Evolutionary conservation across 2,113 vertebrate genomes (phyloP), one percentile per base, ranked within the genome.

Genomic region (Bujurquina vittata): DNA sequence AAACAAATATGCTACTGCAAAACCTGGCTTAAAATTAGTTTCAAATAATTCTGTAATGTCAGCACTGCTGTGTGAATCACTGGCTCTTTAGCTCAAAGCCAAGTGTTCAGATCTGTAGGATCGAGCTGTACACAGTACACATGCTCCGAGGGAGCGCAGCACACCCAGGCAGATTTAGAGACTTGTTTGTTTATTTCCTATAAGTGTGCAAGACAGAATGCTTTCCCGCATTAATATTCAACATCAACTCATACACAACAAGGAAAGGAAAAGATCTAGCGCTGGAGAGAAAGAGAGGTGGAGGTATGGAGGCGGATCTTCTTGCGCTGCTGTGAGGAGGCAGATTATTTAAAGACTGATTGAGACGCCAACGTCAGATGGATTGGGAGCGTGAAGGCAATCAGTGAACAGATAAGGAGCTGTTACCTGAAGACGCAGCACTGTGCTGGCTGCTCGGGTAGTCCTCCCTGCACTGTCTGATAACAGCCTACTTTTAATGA

Each of bases 321-420:
- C 81, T 85, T 87, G 90, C 58, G 63, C 85, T 92, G 88, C 86
- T 90, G 79, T 82, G 89, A 89, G 93, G 85, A 92, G 93, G 93
- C 91, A 94, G 94, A 95, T 96, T 96, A 96, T 95, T 95, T 95
- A 95, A 95, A 96, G 95, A 95, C 94, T 95, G 95, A 95, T 95
- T 96, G 95, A 96, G 96, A 96, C 74, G 94, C 94, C 94, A 96
- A 93, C 90, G 93, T 95, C 95, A 95, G 93, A 92, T 85, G 93
- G 94, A 96, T 95, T 94, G 95, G 92, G 93, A 95, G 91, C 87
- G 88, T 88, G 90, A 94, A 95, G 93, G 94, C 94, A 95, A 95
- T 96, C 95, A 95, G 94, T 75, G 90, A 89, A 88, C 92, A 95
- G 95, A 95, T 96, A 95, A 95, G 94, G 92, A 93, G 92, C 94